Evolutionary conservation across 2,888 invertebrate species (phyloP), one percentile per base, ranked within the genome.

Genomic region (Ischnura elegans): DNA sequence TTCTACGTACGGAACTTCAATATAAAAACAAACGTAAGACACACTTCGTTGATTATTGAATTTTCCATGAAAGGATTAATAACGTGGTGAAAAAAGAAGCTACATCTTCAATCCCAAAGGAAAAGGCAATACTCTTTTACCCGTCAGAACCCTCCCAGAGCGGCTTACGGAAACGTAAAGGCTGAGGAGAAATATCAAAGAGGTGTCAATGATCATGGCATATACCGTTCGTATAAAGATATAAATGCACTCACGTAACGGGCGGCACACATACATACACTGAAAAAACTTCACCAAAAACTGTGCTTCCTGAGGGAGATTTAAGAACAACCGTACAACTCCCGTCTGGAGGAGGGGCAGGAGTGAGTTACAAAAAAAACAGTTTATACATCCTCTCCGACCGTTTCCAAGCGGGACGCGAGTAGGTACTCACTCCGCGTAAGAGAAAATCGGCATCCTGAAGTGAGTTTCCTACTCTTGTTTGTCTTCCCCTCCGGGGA

Each of bases 401-500:
- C 76, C 29, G 36, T 76, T 76, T 76, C 76, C 76, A 36, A 76
- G 29, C 76, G 36, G 36, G 76, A 76, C 8, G 21, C n/a, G 61
- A 61, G 61, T 25, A 61, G 25, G 29, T 76, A 76, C 36, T 16
- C n/a, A 61, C 76, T 76, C 6, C 29, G 76, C 3, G 76, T 36
- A 76, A 36, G 76, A 36, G 76, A 76, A 61, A 76, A 76, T 76
- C 76, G 76, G 29, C 29, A 76, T 29, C 76, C 76, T n/a, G 61
- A n/a, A n/a, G 61, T n/a, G 61, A 51, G 51, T 51, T 61, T 76
- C 76, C 76, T 10, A 76, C 76, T 76, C 76, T 61, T 76, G 76
- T 76, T 76, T 76, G 76, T 36, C 76, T 76, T 76, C 16, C 76
- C 76, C 76, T 76, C 76, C 76, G 76, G 76, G 76, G 36, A 51